Conservation (phyloP, 2,797 vertebrate genomes). For the Remorina albescens region DNA sequence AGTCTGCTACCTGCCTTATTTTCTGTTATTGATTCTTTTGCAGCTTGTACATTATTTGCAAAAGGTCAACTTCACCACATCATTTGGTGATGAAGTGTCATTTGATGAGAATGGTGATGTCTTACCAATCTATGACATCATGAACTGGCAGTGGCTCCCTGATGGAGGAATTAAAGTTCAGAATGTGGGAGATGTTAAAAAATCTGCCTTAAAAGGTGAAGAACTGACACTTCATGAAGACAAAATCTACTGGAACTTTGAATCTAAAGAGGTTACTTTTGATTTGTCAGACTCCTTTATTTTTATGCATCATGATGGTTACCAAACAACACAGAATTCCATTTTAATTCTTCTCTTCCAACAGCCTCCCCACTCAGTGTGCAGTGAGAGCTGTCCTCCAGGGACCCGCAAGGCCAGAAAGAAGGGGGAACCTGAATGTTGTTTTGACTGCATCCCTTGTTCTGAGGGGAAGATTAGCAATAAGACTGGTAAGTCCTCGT, state of each 20-base stretch:
- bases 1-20: too few relatives aligned
- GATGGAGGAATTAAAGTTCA: too few relatives aligned
- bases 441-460: constrained; percentile 51
- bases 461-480: constrained; percentile 80
- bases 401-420: constrained; percentile 72
- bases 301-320: not conserved
- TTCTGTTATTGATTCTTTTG: not conserved
- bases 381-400: constrained; percentile 78
- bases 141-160: too few relatives aligned
- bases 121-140: too few relatives aligned
- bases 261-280: constrained; percentile 52
- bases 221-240: constrained; percentile 70
- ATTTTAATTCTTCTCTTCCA: constrained; percentile 24
- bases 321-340: not conserved
- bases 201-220: constrained; percentile 42
- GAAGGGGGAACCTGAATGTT: too few relatives aligned
- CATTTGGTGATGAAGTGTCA: constrained; percentile 70
- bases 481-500: constrained; percentile 30
- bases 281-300: not conserved
- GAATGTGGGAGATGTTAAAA: constrained; percentile 60
- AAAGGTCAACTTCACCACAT: constrained; percentile 77
- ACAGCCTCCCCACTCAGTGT: constrained; percentile 77
- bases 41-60: constrained; percentile 75
- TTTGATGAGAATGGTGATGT: too few relatives aligned
- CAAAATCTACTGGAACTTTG: constrained; percentile 79